These are phyloP conservation scores for Eulimnadia texana DNA, from an alignment of 1,140 invertebrate genomes.

Conservation along the genomic window DNA sequence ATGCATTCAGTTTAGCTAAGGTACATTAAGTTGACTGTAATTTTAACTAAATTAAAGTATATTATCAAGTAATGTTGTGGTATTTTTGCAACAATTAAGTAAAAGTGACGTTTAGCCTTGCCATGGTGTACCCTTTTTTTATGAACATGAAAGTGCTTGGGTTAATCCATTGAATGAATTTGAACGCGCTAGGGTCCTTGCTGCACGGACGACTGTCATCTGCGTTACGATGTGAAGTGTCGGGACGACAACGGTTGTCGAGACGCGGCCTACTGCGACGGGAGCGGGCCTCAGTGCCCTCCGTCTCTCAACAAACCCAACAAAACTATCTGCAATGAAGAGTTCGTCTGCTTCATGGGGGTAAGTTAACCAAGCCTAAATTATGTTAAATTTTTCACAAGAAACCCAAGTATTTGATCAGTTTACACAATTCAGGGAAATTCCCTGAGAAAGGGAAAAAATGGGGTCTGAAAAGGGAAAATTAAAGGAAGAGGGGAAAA, in stretches of 20 bases:
- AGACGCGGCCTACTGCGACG: conserved; percentile 77
- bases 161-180: too few relatives aligned
- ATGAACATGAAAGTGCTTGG: too few relatives aligned
- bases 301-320: conserved; percentile 83
- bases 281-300: conserved; percentile 65
- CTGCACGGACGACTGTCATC: conserved; percentile 72
- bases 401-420: not conserved
- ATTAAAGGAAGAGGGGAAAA: too few relatives aligned
- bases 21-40: too few relatives aligned
- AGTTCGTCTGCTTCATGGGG: conserved; percentile 88
- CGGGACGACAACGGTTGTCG: conserved; percentile 87
- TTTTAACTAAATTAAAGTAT: too few relatives aligned
- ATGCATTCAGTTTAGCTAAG: too few relatives aligned
- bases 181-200: conserved; percentile 68
- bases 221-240: conserved; percentile 75
- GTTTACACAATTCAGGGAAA: not conserved
- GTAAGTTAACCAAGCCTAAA: conserved; percentile 42
- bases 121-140: too few relatives aligned
- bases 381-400: not conserved
- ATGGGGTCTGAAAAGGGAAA: too few relatives aligned
- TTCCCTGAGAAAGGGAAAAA: not conserved
- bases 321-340: conserved; percentile 84
- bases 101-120: too few relatives aligned
- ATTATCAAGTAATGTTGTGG: too few relatives aligned
- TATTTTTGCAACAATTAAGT: too few relatives aligned